Evolutionary conservation across 2,888 invertebrate species (phyloP).

Genomic region (Eupithecia tripunctaria): DNA sequence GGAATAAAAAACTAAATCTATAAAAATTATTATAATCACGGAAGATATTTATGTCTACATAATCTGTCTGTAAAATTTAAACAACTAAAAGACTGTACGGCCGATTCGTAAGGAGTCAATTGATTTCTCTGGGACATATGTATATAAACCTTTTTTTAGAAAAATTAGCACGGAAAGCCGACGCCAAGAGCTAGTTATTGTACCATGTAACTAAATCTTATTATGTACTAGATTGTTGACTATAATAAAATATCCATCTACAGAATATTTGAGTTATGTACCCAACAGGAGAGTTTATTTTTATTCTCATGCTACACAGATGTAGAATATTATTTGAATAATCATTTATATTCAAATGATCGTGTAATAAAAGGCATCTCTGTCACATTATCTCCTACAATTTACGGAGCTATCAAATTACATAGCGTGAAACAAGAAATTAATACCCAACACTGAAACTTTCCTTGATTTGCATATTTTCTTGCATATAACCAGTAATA

Average conservation of each 20-base stretch:
- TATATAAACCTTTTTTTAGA: not conserved
- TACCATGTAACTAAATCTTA: no score
- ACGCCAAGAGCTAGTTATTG: not conserved
- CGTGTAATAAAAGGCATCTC: not conserved
- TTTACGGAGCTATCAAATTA: conserved; percentile 34
- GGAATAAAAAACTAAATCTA: no score
- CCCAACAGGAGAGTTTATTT: not conserved
- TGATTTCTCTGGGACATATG: no score
- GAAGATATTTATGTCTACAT: no score
- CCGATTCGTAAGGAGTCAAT: no score
- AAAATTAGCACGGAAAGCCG: not conserved
- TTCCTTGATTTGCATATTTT: not conserved
- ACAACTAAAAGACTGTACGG: no score
- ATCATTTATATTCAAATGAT: not conserved
- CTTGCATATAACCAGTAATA: not conserved
- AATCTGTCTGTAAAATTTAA: no score
- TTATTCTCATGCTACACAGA: not conserved
- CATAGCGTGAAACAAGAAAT: conserved; percentile 23
- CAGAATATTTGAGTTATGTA: not conserved
- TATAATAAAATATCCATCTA: not conserved
- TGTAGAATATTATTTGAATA: not conserved
- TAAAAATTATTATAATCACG: no score
- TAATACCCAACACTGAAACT: not conserved
- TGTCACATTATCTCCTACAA: conserved; percentile 17
- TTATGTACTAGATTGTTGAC: not conserved